These are phyloP conservation scores for Macquaria ambigua DNA, from an alignment of 2,113 vertebrate genomes.

Conservation along the genomic window DNA sequence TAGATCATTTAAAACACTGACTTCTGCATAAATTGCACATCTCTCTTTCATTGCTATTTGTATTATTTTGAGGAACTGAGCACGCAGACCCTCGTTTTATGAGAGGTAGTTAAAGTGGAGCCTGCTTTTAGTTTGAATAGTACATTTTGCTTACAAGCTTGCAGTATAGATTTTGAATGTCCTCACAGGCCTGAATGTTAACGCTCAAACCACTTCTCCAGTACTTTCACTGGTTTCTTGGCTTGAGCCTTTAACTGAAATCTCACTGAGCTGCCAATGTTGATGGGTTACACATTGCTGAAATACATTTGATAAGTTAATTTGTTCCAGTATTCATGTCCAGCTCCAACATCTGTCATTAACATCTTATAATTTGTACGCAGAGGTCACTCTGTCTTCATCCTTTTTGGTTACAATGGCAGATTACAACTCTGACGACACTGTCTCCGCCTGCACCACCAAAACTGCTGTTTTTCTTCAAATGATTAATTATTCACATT, in stretches of 20 bases:
- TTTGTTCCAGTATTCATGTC: slow-evolving; percentile 23
- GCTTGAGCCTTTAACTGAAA: not conserved
- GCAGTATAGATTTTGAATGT: not conserved
- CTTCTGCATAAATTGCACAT: not conserved
- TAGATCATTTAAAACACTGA: too few species aligned
- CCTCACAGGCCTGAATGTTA: not conserved
- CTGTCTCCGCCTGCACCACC: not conserved
- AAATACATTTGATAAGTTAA: not conserved
- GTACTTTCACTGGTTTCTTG: not conserved
- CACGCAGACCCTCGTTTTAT: too few species aligned
- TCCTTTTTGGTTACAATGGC: not conserved
- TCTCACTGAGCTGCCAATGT: not conserved
- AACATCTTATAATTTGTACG: not conserved
- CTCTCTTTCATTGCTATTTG: not conserved
- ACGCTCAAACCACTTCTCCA: not conserved
- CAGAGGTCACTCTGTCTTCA: not conserved
- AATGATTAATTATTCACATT: slow-evolving; percentile 32
- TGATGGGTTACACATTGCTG: slow-evolving; percentile 6
- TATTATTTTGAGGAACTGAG: not conserved
- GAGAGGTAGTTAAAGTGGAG: too few species aligned
- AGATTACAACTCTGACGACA: not conserved
- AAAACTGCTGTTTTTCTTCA: not conserved
- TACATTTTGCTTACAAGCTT: not conserved
- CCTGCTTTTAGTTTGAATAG: not conserved
- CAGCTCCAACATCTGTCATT: not conserved